Evolutionary conservation across 2,888 invertebrate species (phyloP).

Genomic region (Odontomyia ornata): DNA sequence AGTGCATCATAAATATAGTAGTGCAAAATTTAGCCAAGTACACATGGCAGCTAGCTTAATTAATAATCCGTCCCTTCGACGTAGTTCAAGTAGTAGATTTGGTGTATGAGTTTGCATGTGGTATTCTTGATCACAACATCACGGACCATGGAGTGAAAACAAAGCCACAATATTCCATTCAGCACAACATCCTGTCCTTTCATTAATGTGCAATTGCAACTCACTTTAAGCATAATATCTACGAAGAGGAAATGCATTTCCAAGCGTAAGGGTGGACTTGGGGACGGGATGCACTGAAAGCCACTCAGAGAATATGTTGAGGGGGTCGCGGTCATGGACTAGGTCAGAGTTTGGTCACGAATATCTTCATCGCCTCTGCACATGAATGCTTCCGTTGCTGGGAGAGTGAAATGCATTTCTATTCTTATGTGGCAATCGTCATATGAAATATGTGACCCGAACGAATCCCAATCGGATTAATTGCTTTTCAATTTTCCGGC

Average conservation of each 20-base stretch:
- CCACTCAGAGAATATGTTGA: neutral
- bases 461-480: neutral
- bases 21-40: neutral
- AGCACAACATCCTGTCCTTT: conserved; percentile 15
- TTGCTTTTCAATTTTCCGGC: conserved; percentile 18
- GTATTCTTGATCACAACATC: neutral
- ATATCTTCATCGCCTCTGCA: neutral
- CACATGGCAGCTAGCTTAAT: neutral
- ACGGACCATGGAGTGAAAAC: conserved; percentile 1
- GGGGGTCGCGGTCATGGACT: conserved; percentile 8
- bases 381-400: neutral
- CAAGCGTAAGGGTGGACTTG: neutral
- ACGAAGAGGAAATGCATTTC: conserved; percentile 16
- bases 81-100: neutral
- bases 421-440: neutral
- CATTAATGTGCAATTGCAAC: conserved; percentile 18
- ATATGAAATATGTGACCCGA: neutral
- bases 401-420: neutral
- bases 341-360: neutral
- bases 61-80: neutral
- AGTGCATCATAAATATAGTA: neutral
- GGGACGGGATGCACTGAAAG: neutral
- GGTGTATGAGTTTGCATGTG: neutral
- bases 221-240: conserved; percentile 14
- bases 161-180: conserved; percentile 22